These are phyloP conservation scores for Catocala nupta DNA, from an alignment of 2,888 invertebrate genomes.

Conservation along the genomic window DNA sequence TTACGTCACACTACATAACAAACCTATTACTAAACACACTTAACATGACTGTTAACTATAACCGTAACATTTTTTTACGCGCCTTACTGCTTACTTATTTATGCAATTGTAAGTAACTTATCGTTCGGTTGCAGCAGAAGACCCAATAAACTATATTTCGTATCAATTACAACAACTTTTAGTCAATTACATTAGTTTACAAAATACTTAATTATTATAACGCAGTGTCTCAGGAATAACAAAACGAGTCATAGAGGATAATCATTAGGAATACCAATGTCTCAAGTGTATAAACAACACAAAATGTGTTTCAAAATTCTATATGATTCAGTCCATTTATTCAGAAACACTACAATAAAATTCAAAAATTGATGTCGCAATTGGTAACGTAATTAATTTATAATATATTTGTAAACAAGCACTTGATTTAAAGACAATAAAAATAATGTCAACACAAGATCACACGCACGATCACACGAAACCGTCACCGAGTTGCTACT, in stretches of 20 bases:
- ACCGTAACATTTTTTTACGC: constrained; percentile 3
- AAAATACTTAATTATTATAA: too few relatives aligned
- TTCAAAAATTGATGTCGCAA: too few relatives aligned
- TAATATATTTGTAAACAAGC: too few relatives aligned
- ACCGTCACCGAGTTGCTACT: constrained; percentile 60
- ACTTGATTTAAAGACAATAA: neutral
- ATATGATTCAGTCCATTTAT: neutral
- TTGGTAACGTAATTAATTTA: too few relatives aligned
- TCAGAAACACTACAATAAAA: too few relatives aligned
- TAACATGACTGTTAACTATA: constrained; percentile 7
- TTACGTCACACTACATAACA: constrained; percentile 41
- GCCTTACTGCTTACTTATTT: neutral
- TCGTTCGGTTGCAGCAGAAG: neutral
- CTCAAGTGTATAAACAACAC: neutral
- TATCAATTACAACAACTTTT: too few relatives aligned
- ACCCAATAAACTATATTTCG: neutral
- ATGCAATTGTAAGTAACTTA: neutral
- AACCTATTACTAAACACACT: constrained; percentile 25
- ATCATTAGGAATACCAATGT: too few relatives aligned
- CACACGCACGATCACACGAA: constrained; percentile 70
- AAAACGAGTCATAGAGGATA: too few relatives aligned
- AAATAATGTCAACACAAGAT: constrained; percentile 21
- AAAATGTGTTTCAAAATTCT: neutral
- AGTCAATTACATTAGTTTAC: too few relatives aligned
- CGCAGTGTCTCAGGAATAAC: too few relatives aligned